These are phyloP conservation scores for Marronus borbonicus DNA, from an alignment of 2,888 invertebrate species.

Conservation along the genomic window DNA sequence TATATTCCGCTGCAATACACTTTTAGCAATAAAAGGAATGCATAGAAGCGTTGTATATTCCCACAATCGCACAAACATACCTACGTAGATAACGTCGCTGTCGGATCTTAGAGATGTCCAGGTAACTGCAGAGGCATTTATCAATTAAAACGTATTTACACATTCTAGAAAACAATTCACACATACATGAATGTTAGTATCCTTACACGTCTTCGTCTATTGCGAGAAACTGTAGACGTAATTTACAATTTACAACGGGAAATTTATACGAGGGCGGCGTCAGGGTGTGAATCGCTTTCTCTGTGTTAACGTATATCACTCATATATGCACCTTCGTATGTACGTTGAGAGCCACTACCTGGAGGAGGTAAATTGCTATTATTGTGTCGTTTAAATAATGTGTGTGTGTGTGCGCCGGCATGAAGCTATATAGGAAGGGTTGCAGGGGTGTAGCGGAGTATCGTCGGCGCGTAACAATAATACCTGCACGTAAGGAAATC, in stretches of 20 bases:
- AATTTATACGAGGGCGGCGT: constrained; percentile 30
- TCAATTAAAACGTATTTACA: background rate
- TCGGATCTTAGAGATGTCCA: background rate
- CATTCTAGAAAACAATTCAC: constrained; percentile 5
- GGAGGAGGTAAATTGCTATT: constrained; percentile 49
- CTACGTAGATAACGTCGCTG: too few relatives aligned
- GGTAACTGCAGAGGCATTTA: constrained; percentile 9
- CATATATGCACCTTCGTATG: constrained; percentile 51
- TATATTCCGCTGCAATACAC: too few relatives aligned
- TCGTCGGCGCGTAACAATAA: constrained; percentile 9
- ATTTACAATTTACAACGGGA: constrained; percentile 52
- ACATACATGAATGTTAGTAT: background rate
- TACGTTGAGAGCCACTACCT: constrained; percentile 48
- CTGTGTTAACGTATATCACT: constrained; percentile 50
- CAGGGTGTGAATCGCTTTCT: constrained; percentile 48
- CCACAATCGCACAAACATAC: too few relatives aligned
- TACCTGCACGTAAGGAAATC: constrained; percentile 13
- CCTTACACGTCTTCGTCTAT: too few relatives aligned
- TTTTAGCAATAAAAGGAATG: too few relatives aligned
- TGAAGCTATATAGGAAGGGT: background rate
- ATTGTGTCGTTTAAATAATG: constrained; percentile 53
- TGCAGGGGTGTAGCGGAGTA: background rate
- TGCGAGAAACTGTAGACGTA: constrained; percentile 18
- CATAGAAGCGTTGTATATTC: too few relatives aligned
- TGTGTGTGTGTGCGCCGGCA: background rate